phyloP scores from a whole-genome alignment of 2,797 vertebrate genomes.

The Percopsis omiscomaycus region DNA sequence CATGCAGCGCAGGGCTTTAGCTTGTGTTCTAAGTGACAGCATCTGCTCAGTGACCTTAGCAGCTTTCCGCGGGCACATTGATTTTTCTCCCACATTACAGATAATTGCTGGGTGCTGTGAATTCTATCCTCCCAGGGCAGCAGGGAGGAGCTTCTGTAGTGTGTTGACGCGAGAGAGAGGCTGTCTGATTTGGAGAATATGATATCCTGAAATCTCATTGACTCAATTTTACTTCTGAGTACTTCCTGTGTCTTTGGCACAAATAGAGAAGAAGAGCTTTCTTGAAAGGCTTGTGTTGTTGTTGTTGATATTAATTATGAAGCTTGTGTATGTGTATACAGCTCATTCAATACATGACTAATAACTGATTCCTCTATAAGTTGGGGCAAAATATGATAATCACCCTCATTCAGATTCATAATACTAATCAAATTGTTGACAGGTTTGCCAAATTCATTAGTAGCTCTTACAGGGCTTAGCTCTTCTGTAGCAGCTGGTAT shows the following conservation, averaged over 20 bases:
- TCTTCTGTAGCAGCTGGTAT: conserved; percentile 32
- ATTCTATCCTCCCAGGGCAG: conserved; percentile 84
- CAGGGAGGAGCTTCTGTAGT: conserved; percentile 67
- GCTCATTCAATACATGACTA: conserved; percentile 50
- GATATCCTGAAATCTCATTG: conserved; percentile 69
- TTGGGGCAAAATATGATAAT: conserved; percentile 39
- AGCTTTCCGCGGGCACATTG: conserved; percentile 80
- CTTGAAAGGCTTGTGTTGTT: background rate
- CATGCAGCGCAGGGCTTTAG: conserved; percentile 33
- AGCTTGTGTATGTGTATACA: background rate
- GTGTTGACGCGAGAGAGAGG: conserved; percentile 73
- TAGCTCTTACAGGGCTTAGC: conserved; percentile 37
- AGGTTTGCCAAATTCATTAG: conserved; percentile 45
- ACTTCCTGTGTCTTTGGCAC: conserved; percentile 59
- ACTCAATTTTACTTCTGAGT: conserved; percentile 60
- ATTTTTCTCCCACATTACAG: conserved; percentile 88
- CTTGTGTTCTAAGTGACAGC: conserved; percentile 60
- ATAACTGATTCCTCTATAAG: conserved; percentile 37
- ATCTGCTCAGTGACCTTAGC: conserved; percentile 80
- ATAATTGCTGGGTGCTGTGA: conserved; percentile 88
- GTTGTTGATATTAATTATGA: too few species aligned
- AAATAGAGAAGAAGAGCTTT: conserved; percentile 36
- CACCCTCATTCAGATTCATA: conserved; percentile 27
- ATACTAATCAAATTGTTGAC: conserved; percentile 46
- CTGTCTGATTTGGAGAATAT: conserved; percentile 75